Conservation (phyloP, 2,797 vertebrate genomes). For the Euphonia xanthogaster region DNA sequence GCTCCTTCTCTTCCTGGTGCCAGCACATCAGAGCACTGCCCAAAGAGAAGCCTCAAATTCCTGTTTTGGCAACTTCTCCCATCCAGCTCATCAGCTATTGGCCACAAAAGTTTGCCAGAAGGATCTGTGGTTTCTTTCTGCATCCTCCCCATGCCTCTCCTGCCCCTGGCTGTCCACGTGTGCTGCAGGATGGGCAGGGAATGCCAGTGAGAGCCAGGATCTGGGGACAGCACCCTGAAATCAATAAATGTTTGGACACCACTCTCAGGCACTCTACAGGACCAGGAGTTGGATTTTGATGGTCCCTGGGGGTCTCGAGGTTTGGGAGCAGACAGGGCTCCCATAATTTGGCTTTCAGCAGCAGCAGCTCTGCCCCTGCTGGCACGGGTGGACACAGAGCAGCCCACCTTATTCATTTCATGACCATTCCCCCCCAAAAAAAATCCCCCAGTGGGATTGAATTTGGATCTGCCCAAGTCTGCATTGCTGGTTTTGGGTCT, state of each 20-base stretch:
- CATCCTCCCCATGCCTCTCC: background rate
- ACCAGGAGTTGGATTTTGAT: background rate
- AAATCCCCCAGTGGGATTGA: background rate
- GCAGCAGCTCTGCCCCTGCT: background rate
- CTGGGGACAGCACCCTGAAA: fast-evolving
- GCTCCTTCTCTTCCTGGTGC: background rate
- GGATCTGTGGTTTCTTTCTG: background rate
- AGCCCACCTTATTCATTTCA: background rate
- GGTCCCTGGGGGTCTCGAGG: background rate
- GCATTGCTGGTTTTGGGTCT: fast-evolving
- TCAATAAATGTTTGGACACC: too few species aligned
- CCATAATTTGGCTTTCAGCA: background rate
- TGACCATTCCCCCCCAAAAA: fast-evolving
- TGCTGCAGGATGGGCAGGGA: background rate
- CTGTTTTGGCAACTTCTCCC: background rate
- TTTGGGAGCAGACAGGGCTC: background rate
- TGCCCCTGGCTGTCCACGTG: background rate
- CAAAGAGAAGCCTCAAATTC: fast-evolving
- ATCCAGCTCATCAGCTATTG: fast-evolving
- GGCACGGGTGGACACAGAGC: background rate
- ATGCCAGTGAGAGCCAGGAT: background rate
- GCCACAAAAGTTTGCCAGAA: background rate
- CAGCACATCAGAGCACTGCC: fast-evolving
- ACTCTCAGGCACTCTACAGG: background rate
- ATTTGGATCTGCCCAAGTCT: background rate